Evolutionary conservation across 2,888 invertebrate species (phyloP).

Genomic region (Tenthredo distinguenda): DNA sequence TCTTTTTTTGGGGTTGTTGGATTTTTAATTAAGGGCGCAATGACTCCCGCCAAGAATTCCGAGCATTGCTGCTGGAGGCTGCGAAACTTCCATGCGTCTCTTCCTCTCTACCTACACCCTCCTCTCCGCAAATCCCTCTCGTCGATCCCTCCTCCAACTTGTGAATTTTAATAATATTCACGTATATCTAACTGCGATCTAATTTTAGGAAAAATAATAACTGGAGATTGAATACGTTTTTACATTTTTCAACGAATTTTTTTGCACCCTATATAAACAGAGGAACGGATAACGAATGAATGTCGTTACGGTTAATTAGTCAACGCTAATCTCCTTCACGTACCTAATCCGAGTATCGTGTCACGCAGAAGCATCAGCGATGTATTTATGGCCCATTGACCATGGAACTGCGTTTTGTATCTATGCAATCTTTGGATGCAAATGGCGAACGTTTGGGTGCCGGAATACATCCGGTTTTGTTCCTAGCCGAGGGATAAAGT

Average conservation of each 20-base stretch:
- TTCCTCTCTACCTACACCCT: neutral
- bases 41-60: constrained; percentile 77
- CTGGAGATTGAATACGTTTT: neutral
- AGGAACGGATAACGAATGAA: neutral
- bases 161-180: constrained; percentile 5
- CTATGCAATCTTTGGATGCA: neutral
- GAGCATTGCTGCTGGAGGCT: constrained; percentile 68
- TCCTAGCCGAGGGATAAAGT: neutral
- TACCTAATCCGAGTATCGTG: neutral
- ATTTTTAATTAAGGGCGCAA: constrained; percentile 78
- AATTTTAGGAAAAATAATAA: neutral
- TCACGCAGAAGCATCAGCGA: neutral
- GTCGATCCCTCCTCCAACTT: neutral
- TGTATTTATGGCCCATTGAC: neutral
- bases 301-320: constrained; percentile 8
- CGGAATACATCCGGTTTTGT: neutral
- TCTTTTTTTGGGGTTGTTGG: constrained; percentile 71
- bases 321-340: neutral
- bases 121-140: constrained; percentile 1
- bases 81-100: constrained; percentile 30
- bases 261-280: neutral
- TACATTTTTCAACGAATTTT: neutral
- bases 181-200: neutral
- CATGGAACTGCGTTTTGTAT: neutral
- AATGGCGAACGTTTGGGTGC: neutral